Evolutionary conservation across 2,888 invertebrate species (phyloP), one percentile per base, ranked within the genome.

Genomic region (Germaria angustata): DNA sequence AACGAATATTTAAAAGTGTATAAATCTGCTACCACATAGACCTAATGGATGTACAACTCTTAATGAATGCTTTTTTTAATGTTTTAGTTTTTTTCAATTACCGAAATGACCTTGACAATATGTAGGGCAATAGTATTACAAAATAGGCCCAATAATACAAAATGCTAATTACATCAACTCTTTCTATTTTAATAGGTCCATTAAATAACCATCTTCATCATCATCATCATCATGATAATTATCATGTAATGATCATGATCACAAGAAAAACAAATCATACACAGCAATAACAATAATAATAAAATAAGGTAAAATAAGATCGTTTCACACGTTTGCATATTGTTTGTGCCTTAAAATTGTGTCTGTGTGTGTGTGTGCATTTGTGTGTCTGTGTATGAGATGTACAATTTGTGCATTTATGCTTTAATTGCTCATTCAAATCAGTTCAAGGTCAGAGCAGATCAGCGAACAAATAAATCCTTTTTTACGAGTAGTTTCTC

Each of bases 401-500:
- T 41, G 36, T 71, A 11, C 20, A 24, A 34, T 55, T 39, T 41
- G 20, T 36, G 20, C 53, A 53, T 55, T 63, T 44, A 61, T 61
- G 41, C 55, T 59, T 57, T 63, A 17, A 36, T 32, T 36, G 32
- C 34, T 65, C 41, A 22, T 34, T 20, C 11, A 53, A 81, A 80
- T 57, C 34, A 72, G 53, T 80, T 85, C 88, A 88, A 88, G 89
- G 89, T 86, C 85, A 86, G 22, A 61, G 20, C 32, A 72, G 72
- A 72, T 49, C 59, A 65, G 55, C 41, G 36, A 24, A 57, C 20
- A 46, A 57, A 66, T 49, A 76, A 76, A 57, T 57, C 57, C 57
- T 53, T 66, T 65, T 76, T 57, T 61, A 72, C 15, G 51, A 61
- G 51, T 32, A 57, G 20, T 49, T 39, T 44, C 17, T n/a, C 49